Evolutionary conservation across 2,797 vertebrate species (phyloP), one percentile per base, ranked within the genome.

Genomic region (Sebastes itinus): DNA sequence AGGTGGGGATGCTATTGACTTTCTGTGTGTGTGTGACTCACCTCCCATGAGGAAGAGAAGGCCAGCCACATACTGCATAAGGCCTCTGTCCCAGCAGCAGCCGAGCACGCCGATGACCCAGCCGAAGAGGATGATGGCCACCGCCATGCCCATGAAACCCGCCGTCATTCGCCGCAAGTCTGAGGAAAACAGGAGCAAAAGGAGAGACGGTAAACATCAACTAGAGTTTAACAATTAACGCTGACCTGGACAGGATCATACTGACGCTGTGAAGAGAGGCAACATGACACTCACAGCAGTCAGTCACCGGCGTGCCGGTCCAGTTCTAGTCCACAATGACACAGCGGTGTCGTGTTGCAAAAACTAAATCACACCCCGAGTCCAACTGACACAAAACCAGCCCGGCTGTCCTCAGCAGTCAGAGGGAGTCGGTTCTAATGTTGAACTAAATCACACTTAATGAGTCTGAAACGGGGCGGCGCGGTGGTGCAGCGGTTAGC

Each of bases 1-100:
- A 42, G 38, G 38, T 46, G 16, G 42, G 16, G 42, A 46, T 46
- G 42, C 16, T 46, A 46, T 46, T 16, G 16, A 46, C 42, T 16
- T 42, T 42, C 14, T 65, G 22, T 22, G 46, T 25, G 56, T 25
- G 9, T 13, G 63, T 1, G 42, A 84, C 97, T 97, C 94, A 99
- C 98, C 98, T 96, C 98, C 98, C 98, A 99, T 99, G 82, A 99
- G 97, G 94, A 99, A 99, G 88, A 99, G 98, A 82, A 99, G 97
- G 70, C 98, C 98, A 0, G 98, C 98, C 91, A 99, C 98, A 61
- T 99, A 99, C 92, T 99, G 98, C 98, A 99, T 99, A 90, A 99
- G 98, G 86, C 98, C 98, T 86, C 98, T 94, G 88, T 99, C 97
- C 98, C 98, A 99, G 92, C 98, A 99, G 95, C 98, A 99, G 76